Evolutionary conservation across 1,140 invertebrate genomes (phyloP).

Genomic region (Scylla paramamosain): DNA sequence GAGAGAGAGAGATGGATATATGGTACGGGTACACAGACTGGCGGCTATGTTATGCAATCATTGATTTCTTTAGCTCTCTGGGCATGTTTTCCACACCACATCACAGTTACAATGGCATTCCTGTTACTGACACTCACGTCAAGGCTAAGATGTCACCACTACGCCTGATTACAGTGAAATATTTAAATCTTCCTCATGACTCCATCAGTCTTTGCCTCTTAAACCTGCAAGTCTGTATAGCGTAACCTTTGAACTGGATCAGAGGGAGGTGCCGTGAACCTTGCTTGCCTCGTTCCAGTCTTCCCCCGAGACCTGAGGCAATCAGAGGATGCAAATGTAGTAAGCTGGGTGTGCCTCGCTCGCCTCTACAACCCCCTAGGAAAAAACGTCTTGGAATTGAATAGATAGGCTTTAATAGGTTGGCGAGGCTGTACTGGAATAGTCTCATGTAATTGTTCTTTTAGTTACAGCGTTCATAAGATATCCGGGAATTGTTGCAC

Average conservation of each 20-base stretch:
- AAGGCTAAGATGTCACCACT: no score
- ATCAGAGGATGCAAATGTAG: constrained; percentile 67
- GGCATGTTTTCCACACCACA: no score
- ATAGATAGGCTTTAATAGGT: constrained; percentile 41
- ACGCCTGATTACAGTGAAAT: no score
- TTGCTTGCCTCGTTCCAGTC: constrained; percentile 13
- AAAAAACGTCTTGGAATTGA: constrained; percentile 41
- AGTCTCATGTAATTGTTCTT: not conserved
- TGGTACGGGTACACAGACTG: no score
- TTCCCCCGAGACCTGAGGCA: constrained; percentile 52
- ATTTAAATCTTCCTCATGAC: no score
- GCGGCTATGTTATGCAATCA: no score
- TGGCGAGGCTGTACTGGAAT: not conserved
- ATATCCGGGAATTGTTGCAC: not conserved
- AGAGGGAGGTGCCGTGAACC: constrained; percentile 7
- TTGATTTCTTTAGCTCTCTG: no score
- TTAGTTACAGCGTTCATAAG: not conserved
- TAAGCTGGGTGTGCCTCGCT: constrained; percentile 55
- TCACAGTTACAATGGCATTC: no score
- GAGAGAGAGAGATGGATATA: no score
- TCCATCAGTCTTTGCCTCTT: no score
- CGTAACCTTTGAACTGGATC: not conserved
- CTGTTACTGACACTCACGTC: no score
- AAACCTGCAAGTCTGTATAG: not conserved
- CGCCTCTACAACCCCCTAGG: not conserved